Percentiles rank a stretch among this genome's conserved stretches.
Conservation (phyloP, 2,888 invertebrate species). For the Epirrhoe tristata region DNA sequence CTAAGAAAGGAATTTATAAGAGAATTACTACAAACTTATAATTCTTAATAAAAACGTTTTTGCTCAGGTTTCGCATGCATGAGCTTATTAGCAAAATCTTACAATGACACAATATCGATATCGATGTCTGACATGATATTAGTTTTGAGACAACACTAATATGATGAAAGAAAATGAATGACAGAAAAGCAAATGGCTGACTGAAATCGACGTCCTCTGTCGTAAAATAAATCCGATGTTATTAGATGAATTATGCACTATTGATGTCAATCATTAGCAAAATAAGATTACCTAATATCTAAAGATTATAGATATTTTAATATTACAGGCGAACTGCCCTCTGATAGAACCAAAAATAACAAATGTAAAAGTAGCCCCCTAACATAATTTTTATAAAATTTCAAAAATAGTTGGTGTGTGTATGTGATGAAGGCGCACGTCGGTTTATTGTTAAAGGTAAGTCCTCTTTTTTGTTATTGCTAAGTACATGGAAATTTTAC, state of each 20-base stretch:
- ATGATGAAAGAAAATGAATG: conserved; percentile 71
- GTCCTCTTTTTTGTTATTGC: conserved; percentile 59
- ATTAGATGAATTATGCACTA: conserved; percentile 86
- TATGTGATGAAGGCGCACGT: conserved; percentile 71
- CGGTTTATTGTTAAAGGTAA: conserved; percentile 73
- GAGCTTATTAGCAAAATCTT: not conserved
- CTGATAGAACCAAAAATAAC: conserved; percentile 58
- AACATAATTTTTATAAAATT: conserved; percentile 65
- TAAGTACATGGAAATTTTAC: conserved; percentile 43
- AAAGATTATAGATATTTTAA: conserved; percentile 67
- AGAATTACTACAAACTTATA: too few species aligned
- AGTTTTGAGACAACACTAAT: conserved; percentile 45
- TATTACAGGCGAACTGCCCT: conserved; percentile 71
- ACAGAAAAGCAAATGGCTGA: conserved; percentile 84
- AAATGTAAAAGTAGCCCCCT: conserved; percentile 65
- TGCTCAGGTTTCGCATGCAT: too few species aligned
- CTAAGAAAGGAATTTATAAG: too few species aligned
- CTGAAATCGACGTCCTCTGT: conserved; percentile 78
- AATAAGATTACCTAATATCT: conserved; percentile 78
- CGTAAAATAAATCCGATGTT: conserved; percentile 83
- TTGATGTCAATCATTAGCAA: conserved; percentile 85
- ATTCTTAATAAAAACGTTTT: too few species aligned
- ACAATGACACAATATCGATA: conserved; percentile 10
- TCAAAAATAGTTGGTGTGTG: conserved; percentile 59
- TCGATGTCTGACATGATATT: conserved; percentile 34